These are phyloP conservation scores for Perccottus glenii DNA, from an alignment of 2,113 vertebrate species.

Conservation along the genomic window DNA sequence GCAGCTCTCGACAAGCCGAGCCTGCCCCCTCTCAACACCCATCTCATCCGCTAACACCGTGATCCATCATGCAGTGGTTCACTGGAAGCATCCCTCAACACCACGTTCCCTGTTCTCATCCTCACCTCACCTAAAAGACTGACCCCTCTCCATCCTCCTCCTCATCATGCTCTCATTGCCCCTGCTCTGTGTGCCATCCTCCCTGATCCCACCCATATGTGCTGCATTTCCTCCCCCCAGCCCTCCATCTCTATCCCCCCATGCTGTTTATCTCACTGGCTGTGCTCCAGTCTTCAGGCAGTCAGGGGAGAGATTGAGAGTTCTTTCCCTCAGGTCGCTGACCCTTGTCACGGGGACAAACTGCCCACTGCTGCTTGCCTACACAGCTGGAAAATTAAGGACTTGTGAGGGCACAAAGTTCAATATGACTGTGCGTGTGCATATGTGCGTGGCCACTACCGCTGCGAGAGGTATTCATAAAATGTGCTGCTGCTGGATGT, in stretches of 20 bases:
- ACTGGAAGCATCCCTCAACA: constrained; percentile 20
- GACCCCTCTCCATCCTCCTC: constrained; percentile 40
- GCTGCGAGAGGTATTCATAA: constrained; percentile 6
- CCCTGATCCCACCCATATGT: constrained; percentile 33
- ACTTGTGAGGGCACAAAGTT: constrained; percentile 54
- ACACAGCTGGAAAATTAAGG: constrained; percentile 75
- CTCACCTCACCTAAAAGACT: constrained; percentile 52
- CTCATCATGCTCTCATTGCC: constrained; percentile 45
- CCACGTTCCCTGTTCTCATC: constrained; percentile 31
- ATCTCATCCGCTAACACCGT: constrained; percentile 68
- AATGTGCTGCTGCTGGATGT: constrained; percentile 14
- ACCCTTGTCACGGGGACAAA: constrained; percentile 73
- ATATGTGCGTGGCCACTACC: constrained; percentile 11
- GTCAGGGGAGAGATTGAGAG: constrained; percentile 44
- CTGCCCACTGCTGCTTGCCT: constrained; percentile 67
- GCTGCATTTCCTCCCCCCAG: constrained; percentile 36
- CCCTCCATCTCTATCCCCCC: constrained; percentile 21
- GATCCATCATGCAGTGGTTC: constrained; percentile 70
- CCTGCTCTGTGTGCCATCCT: constrained; percentile 23
- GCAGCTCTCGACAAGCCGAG: constrained; percentile 56
- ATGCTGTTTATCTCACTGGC: constrained; percentile 54
- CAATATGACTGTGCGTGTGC: constrained; percentile 17
- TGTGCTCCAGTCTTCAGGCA: constrained; percentile 41
- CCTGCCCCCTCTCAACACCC: constrained; percentile 60
- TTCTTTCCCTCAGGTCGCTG: constrained; percentile 49